These are phyloP conservation scores for Eciton burchellii DNA, from an alignment of 1,140 invertebrate species.

Conservation along the genomic window DNA sequence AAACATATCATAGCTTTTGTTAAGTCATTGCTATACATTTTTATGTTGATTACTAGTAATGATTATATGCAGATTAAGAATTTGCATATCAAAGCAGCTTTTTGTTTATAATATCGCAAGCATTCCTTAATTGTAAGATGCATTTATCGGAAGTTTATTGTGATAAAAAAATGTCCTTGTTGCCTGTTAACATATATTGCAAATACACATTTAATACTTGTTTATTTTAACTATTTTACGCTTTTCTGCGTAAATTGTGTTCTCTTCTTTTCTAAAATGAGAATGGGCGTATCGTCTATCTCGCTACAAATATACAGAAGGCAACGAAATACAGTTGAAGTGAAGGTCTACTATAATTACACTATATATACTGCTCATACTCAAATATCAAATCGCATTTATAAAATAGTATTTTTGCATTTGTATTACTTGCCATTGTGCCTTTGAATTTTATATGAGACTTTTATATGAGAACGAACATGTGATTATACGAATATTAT, in stretches of 20 bases:
- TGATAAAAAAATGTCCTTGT: conserved; percentile 58
- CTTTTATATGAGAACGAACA: conserved; percentile 27
- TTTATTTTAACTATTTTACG: background rate
- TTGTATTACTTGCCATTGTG: conserved; percentile 64
- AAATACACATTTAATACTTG: conserved; percentile 9
- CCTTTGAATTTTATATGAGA: conserved; percentile 58
- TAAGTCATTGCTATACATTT: conserved; percentile 15
- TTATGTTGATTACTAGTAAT: background rate
- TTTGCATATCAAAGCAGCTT: background rate
- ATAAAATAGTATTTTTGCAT: conserved; percentile 56
- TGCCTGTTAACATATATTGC: conserved; percentile 41
- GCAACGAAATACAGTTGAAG: background rate
- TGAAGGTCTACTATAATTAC: background rate
- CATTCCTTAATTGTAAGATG: conserved; percentile 50
- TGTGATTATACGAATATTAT: conserved; percentile 51
- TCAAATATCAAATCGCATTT: conserved; percentile 48
- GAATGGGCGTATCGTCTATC: background rate
- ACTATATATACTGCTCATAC: background rate
- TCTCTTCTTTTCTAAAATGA: background rate
- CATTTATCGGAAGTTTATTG: conserved; percentile 22
- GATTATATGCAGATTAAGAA: conserved; percentile 5
- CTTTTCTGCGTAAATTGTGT: conserved; percentile 17
- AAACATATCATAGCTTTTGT: background rate
- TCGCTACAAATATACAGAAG: conserved; percentile 3
- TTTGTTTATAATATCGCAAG: conserved; percentile 2